Percentiles rank a stretch among this genome's conserved stretches.
Conservation (phyloP, 1,140 invertebrate genomes). For the Nasonia vitripennis region DNA sequence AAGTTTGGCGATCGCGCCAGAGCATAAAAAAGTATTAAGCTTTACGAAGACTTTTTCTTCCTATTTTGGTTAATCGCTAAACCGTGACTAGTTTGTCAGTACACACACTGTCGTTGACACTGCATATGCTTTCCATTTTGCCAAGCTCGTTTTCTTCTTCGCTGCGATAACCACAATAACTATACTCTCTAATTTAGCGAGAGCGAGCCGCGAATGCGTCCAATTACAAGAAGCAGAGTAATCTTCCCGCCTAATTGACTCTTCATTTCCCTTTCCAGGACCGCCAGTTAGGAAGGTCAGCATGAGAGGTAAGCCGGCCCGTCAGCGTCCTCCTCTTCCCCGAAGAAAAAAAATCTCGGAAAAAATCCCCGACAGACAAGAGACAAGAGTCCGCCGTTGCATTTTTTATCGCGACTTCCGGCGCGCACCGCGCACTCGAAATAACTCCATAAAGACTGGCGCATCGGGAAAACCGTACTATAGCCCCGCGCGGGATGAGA, state of each 20-base stretch:
- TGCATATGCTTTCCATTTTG: too few species aligned
- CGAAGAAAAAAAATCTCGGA: too few species aligned
- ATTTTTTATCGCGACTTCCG: constrained; percentile 24
- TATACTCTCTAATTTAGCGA: too few species aligned
- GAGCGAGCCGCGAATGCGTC: too few species aligned
- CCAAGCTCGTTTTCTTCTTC: too few species aligned
- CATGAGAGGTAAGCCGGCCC: constrained; percentile 66
- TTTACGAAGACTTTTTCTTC: too few species aligned
- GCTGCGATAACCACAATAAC: too few species aligned
- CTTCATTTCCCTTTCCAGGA: constrained; percentile 58
- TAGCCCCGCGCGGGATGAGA: background rate
- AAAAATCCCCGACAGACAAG: background rate
- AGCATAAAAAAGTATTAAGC: too few species aligned
- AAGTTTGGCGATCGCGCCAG: too few species aligned
- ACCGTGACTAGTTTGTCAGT: too few species aligned
- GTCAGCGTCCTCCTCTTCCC: background rate
- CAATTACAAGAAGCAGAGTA: background rate
- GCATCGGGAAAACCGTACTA: constrained; percentile 2
- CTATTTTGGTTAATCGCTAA: too few species aligned
- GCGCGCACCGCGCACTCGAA: constrained; percentile 19
- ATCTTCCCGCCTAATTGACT: background rate
- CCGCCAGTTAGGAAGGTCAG: constrained; percentile 64
- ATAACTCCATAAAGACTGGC: constrained; percentile 21
- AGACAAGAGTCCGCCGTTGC: background rate
- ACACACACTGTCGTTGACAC: too few species aligned